Percentiles rank a stretch among this genome's conserved stretches.
These are phyloP conservation scores for Hucho hucho DNA, from an alignment of 2,113 vertebrate species.

Conservation along the genomic window DNA sequence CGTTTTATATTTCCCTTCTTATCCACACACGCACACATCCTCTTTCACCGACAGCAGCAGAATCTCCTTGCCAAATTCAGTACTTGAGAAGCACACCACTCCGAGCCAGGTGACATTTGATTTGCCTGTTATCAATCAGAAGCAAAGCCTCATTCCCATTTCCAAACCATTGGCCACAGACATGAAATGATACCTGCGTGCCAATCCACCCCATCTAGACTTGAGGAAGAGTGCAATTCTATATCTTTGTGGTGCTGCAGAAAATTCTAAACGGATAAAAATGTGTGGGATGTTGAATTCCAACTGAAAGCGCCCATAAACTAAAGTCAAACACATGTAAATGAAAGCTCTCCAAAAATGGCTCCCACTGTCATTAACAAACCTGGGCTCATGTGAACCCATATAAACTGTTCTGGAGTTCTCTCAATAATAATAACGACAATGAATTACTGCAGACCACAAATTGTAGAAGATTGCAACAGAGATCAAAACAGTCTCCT, in stretches of 20 bases:
- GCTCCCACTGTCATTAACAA: conserved; percentile 29
- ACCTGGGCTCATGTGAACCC: neutral
- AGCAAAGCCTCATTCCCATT: neutral
- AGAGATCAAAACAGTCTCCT: neutral
- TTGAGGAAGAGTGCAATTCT: conserved; percentile 19
- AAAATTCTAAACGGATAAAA: conserved; percentile 19
- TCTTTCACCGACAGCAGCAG: neutral
- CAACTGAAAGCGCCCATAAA: conserved; percentile 33
- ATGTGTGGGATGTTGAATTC: conserved; percentile 15
- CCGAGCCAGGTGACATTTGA: conserved; percentile 4
- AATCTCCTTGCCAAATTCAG: neutral
- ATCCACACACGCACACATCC: neutral
- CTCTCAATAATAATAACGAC: neutral
- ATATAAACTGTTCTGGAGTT: neutral
- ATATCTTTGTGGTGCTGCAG: conserved; percentile 12
- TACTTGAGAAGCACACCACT: neutral
- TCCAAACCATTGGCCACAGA: neutral
- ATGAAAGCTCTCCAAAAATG: conserved; percentile 29
- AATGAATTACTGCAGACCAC: neutral
- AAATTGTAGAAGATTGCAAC: neutral
- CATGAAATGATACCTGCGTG: conserved; percentile 9
- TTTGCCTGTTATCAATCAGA: conserved; percentile 6
- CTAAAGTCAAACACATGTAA: conserved; percentile 28
- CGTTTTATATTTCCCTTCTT: neutral
- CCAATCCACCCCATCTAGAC: neutral